Conservation (phyloP, 2,113 vertebrate genomes). For the Mus pahari region DNA sequence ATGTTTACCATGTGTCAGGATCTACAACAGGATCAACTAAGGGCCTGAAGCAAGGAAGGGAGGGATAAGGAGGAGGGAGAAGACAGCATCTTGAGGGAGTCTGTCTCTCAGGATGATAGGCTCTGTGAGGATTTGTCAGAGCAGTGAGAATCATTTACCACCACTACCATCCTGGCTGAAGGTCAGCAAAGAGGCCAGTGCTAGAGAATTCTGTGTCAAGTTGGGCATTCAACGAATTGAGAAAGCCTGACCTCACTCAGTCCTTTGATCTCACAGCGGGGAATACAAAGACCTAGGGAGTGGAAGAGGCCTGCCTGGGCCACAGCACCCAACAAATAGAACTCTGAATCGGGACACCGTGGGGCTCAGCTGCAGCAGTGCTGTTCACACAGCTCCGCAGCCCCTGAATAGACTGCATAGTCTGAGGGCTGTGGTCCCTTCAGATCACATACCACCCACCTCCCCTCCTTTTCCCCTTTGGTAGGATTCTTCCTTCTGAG, state of each 20-base stretch:
- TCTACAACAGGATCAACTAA: not conserved
- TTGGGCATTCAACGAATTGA: not conserved
- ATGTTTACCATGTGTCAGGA: not conserved
- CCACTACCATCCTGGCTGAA: too few species aligned
- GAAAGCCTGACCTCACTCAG: not conserved
- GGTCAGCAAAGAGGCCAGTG: not conserved
- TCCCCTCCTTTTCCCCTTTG: not conserved
- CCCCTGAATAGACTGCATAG: not conserved
- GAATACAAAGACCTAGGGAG: not conserved
- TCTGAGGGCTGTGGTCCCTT: not conserved
- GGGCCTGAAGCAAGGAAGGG: not conserved
- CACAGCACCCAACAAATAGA: not conserved
- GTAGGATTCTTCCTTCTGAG: not conserved
- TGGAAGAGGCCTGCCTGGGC: not conserved
- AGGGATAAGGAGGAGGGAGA: not conserved
- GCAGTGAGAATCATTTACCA: too few species aligned
- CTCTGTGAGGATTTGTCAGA: not conserved
- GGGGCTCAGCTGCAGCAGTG: not conserved
- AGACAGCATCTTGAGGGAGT: not conserved
- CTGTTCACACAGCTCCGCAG: not conserved
- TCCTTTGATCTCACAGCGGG: not conserved
- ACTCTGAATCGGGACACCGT: too few species aligned
- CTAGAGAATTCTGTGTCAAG: not conserved
- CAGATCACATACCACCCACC: fast-evolving
- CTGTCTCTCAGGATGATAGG: not conserved